These are phyloP conservation scores for Platichthys flesus DNA, from an alignment of 2,113 vertebrate species.

Conservation along the genomic window DNA sequence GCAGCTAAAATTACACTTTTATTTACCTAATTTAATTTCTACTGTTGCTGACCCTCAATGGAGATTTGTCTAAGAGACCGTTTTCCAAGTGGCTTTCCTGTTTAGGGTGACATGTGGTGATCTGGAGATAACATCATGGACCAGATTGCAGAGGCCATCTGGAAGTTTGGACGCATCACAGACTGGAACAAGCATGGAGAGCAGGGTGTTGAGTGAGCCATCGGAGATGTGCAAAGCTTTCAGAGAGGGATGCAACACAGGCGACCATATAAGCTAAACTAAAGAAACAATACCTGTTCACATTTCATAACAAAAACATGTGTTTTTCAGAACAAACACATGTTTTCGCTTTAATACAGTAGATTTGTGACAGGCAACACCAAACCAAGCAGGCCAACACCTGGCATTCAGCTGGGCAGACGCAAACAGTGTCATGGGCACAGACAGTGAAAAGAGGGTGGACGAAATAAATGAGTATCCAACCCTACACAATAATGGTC, in stretches of 20 bases:
- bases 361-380: background rate
- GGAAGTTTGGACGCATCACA: constrained; percentile 80
- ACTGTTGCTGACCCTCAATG: background rate
- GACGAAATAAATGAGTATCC: constrained; percentile 37
- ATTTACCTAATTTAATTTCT: constrained; percentile 10
- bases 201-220: constrained; percentile 50
- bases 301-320: background rate
- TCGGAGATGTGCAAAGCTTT: constrained; percentile 18
- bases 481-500: constrained; percentile 31
- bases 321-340: background rate
- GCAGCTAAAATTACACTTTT: background rate
- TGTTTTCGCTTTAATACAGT: constrained; percentile 8
- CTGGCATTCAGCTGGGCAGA: constrained; percentile 44
- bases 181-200: constrained; percentile 47
- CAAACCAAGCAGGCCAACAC: constrained; percentile 16
- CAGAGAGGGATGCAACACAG: background rate
- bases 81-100: constrained; percentile 28
- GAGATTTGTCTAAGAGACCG: background rate
- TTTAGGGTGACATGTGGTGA: constrained; percentile 76
- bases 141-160: constrained; percentile 90
- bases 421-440: constrained; percentile 36
- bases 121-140: constrained; percentile 69
- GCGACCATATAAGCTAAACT: background rate
- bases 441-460: constrained; percentile 30
- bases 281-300: background rate